Conservation (phyloP, 2,888 invertebrate genomes). For the Tipula unca region DNA sequence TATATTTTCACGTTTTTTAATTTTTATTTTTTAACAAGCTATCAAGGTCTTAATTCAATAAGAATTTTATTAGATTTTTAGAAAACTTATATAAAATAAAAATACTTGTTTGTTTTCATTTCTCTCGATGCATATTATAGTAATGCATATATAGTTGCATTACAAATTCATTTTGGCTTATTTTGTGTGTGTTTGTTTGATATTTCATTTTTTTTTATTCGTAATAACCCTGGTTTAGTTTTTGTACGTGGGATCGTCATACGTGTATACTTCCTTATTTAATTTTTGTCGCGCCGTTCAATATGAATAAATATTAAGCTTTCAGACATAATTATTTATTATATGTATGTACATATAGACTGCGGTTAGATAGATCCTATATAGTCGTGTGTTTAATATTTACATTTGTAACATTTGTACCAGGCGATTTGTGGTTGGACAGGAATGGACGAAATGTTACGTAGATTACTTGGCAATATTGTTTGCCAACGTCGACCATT, state of each 20-base stretch:
- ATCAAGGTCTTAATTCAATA: slow-evolving; percentile 2
- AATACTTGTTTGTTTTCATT: background rate
- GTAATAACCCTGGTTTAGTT: background rate
- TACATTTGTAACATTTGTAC: no score
- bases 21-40: slow-evolving; percentile 8
- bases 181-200: background rate
- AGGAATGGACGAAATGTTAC: no score
- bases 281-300: background rate
- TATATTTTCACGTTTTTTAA: background rate
- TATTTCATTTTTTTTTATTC: background rate
- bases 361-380: background rate
- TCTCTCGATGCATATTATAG: background rate
- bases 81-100: background rate
- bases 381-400: no score
- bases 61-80: background rate
- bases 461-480: no score
- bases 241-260: background rate
- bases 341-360: no score
- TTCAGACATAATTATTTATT: background rate
- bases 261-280: background rate
- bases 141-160: background rate
- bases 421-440: no score
- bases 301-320: background rate
- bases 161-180: background rate
- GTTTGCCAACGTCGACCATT: no score